Evolutionary conservation across 2,797 vertebrate species (phyloP).

Genomic region (Parauchenoglanis punctatus): DNA sequence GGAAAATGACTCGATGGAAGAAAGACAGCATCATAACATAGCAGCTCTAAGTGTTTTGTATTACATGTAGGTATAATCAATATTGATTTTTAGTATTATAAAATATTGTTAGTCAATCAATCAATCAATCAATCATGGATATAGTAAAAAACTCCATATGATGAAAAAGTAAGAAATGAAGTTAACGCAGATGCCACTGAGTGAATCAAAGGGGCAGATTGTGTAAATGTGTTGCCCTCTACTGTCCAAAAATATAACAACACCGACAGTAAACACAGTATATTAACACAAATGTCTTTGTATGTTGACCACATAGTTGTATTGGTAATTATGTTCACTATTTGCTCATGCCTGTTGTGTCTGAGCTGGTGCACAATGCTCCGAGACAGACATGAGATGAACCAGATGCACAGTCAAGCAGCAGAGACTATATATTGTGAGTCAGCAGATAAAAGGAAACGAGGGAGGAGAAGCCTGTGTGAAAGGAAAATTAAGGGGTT

Average conservation of each 20-base stretch:
- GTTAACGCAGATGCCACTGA: not conserved
- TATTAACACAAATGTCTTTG: not conserved
- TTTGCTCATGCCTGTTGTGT: not conserved
- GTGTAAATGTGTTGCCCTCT: conserved; percentile 28
- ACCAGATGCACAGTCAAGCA: conserved; percentile 31
- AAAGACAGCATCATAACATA: not conserved
- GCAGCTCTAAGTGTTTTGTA: not conserved
- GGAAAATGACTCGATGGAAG: conserved; percentile 22
- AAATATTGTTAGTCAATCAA: not conserved
- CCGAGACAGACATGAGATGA: conserved; percentile 34
- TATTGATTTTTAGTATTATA: not conserved
- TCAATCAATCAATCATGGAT: not conserved
- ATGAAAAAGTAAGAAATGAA: not conserved
- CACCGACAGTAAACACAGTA: not conserved
- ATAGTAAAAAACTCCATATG: not conserved
- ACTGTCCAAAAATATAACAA: not conserved
- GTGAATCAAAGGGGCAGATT: not conserved
- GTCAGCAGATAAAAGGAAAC: conserved; percentile 50
- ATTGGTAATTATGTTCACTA: conserved; percentile 18
- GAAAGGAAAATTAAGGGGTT: conserved; percentile 36
- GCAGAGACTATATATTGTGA: conserved; percentile 39
- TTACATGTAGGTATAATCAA: not conserved
- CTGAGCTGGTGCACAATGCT: not conserved
- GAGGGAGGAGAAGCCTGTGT: not conserved
- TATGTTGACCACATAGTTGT: not conserved